Base-by-base conservation (phyloP, 2,888 invertebrate species). In the Amiota mariae region DNA sequence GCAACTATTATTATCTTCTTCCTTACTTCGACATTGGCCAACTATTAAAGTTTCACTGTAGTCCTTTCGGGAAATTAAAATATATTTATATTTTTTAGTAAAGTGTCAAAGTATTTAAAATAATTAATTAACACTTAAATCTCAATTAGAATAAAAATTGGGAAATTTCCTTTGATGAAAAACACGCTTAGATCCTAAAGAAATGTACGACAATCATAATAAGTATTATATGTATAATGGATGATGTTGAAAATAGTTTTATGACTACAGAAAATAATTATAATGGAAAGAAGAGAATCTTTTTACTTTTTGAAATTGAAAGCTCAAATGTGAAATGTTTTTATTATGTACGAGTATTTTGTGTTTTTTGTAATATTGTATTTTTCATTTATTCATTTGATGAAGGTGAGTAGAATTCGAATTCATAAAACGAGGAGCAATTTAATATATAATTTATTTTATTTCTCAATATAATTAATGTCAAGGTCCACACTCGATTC, bases 401-500 rank as follows among this genome's bases (percentile, higher is more conserved):
- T 24, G 61, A 71, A 71, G 71, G 71, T 71, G 20, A 71, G n/a
- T 61, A 61, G 4, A 8, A 36, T 36, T 4, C 8, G 36, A 36
- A 36, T 36, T 36, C 36, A 36, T 36, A 6, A 36, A 36, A 36
- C 6, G 36, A 36, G 36, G 8, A 36, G 36, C 36, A 36, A 36
- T 36, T 36, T 36, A 36, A 36, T 36, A 18, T 59, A 24, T 59
- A 59, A 59, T 59, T 59, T 59, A 20, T 13, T 63, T 63, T 63
- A 3, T 51, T 20, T 18, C 15, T 54, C 47, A 15, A 18, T 13
- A 70, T 75, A 79, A 83, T 83, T 83, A 82, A 82, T 83, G 83
- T 79, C 83, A 83, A 85, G 85, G 83, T 82, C 82, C 49, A 24
- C 56, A 67, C 67, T 56, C 36, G 36, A 36, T 36, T 24, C 70